Conservation (phyloP, 2,113 vertebrate genomes). For the Cyprinodon variegatus region DNA sequence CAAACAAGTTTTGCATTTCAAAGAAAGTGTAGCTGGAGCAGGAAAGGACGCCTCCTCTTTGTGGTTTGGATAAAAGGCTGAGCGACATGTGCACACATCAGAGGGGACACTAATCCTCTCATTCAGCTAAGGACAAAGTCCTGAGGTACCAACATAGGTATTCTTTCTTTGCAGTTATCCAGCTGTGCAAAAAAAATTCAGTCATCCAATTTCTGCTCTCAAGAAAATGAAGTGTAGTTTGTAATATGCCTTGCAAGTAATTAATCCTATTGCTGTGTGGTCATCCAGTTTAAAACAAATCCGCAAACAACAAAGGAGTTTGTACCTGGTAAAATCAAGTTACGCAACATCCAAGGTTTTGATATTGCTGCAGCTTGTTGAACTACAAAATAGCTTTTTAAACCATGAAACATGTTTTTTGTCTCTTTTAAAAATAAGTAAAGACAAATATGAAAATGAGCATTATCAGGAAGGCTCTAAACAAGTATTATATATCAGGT, state of each 20-base stretch:
- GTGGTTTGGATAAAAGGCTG: slow-evolving; percentile 58
- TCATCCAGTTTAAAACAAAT: not conserved
- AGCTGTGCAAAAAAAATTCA: slow-evolving; percentile 24
- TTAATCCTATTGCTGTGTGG: not conserved
- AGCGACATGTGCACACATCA: slow-evolving; percentile 52
- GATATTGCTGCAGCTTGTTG: not conserved
- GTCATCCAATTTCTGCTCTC: not conserved
- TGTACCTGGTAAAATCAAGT: slow-evolving; percentile 12
- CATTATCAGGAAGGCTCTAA: not conserved
- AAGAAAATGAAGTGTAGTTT: not conserved
- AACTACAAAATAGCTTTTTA: not conserved
- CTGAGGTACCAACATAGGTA: slow-evolving; percentile 60
- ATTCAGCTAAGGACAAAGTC: slow-evolving; percentile 65
- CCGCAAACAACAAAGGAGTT: not conserved
- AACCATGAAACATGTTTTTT: not conserved
- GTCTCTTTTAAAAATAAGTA: not conserved
- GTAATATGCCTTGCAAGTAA: not conserved
- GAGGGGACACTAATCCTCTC: slow-evolving; percentile 61
- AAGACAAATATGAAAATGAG: not conserved
- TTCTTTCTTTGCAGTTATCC: slow-evolving; percentile 20
- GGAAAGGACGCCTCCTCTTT: slow-evolving; percentile 31
- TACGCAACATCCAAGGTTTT: slow-evolving; percentile 2
- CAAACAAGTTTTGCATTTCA: slow-evolving; percentile 12
- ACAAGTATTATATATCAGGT: not conserved
- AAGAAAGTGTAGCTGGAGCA: slow-evolving; percentile 12